These are phyloP conservation scores for Haliaeetus leucogaster DNA, from an alignment of 2,113 vertebrate genomes.

Conservation along the genomic window DNA sequence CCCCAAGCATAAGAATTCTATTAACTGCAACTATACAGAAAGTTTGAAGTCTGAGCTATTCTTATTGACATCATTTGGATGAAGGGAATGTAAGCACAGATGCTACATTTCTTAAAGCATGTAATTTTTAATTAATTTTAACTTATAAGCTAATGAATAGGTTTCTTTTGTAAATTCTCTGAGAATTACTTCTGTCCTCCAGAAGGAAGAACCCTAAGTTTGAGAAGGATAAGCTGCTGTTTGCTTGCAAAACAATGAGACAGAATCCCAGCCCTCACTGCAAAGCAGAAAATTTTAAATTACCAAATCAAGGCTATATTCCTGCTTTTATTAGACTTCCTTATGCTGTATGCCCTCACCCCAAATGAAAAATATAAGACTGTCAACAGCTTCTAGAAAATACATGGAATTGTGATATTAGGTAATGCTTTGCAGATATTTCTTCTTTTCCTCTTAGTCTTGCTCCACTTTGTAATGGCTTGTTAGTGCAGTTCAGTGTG, in stretches of 20 bases:
- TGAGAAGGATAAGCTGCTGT: neutral
- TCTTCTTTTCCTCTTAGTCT: neutral
- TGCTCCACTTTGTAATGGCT: neutral
- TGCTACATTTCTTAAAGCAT: constrained; percentile 29
- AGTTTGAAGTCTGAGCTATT: constrained; percentile 19
- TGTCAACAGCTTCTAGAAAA: neutral
- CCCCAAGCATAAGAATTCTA: constrained; percentile 45
- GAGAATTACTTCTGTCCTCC: neutral
- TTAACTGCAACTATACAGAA: constrained; percentile 29
- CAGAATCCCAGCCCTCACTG: neutral
- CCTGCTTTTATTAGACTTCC: neutral
- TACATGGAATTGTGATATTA: neutral
- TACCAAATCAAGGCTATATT: neutral
- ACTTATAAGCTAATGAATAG: neutral
- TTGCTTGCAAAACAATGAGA: neutral
- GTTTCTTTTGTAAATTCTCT: neutral
- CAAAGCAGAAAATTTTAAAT: neutral
- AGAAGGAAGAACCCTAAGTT: neutral
- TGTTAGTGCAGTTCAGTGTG: neutral
- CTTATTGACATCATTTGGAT: neutral
- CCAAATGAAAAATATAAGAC: neutral
- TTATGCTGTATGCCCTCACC: neutral
- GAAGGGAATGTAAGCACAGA: neutral
- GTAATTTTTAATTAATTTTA: constrained; percentile 38
- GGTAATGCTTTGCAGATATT: neutral